Evolutionary conservation across 2,113 vertebrate species (phyloP).

Genomic region (Ardeotis arabs): DNA sequence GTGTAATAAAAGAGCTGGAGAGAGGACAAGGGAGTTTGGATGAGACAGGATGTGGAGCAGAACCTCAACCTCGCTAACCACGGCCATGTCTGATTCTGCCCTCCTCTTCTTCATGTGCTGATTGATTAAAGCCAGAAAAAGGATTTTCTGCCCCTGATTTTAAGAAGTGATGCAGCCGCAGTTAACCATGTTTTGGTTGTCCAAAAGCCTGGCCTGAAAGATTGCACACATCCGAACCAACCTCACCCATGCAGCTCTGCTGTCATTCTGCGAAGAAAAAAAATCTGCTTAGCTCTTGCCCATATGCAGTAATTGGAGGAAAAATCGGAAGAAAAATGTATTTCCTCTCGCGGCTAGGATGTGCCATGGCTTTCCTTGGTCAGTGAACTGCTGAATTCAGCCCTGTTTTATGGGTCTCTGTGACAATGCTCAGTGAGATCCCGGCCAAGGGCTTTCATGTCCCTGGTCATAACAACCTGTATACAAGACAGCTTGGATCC

Average conservation of each 20-base stretch:
- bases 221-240: background rate
- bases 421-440: background rate
- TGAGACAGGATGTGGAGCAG: background rate
- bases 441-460: background rate
- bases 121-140: background rate
- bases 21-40: background rate
- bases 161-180: accelerated
- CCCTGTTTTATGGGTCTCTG: background rate
- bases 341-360: background rate
- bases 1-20: background rate
- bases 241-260: background rate
- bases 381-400: background rate
- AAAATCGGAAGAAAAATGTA: background rate
- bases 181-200: background rate
- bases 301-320: background rate
- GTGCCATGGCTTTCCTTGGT: accelerated
- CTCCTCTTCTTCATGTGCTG: background rate
- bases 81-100: background rate
- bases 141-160: background rate
- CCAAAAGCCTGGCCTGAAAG: background rate
- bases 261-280: background rate
- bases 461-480: background rate
- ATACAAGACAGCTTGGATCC: background rate
- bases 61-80: background rate
- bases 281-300: background rate